Base-by-base conservation (phyloP, 2,797 vertebrate species). In the Nyctibius grandis region DNA sequence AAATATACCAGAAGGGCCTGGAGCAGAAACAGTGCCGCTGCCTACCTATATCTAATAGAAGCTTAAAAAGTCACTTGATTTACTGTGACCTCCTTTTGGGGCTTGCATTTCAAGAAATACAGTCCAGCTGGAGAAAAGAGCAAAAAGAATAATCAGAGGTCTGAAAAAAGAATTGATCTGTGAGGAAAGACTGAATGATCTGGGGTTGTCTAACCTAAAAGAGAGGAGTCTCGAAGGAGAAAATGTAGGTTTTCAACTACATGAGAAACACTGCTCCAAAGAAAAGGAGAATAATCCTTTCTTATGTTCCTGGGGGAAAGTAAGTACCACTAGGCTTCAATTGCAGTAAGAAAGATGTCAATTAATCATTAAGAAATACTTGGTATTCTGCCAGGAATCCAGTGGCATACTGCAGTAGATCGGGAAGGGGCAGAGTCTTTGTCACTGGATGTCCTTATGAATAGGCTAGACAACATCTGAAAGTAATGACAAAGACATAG, bases 21-120 rank as follows among this genome's bases (percentile, higher is more conserved):
- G 47, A 95, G 70, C 81, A 89, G 89, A 74, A 92, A 92, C 80
- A 77, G 47, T 70, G 51, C 75, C 94, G 34, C 84, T 89, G 74
- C 44, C 70, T 89, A 76, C 85, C 81, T 89, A 33, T 89, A 70
- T 89, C 86, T 92, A 91, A 95, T 34, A 85, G 74, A 85, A 92
- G 28, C 84, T 91, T 92, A 50, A 95, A 90, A 90, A 69, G 72
- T 69, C 59, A 54, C 63, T 93, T 95, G 78, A 95, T 95, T 94
- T 95, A 87, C 63, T 63, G 51, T 91, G 68, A 88, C 70, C 51
- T 94, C 59, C 9, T 22, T 70, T 63, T 34, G 72, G 22, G 85
- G n/a, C 51, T 65, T 93, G 51, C 25, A 51, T 93, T 92, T 92
- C 67, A 89, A 93, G 75, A 89, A 92, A 94, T 63, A 70, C 34